Evolutionary conservation across 2,888 invertebrate species (phyloP), one percentile per base, ranked within the genome.

Genomic region (Orthosia gothica): DNA sequence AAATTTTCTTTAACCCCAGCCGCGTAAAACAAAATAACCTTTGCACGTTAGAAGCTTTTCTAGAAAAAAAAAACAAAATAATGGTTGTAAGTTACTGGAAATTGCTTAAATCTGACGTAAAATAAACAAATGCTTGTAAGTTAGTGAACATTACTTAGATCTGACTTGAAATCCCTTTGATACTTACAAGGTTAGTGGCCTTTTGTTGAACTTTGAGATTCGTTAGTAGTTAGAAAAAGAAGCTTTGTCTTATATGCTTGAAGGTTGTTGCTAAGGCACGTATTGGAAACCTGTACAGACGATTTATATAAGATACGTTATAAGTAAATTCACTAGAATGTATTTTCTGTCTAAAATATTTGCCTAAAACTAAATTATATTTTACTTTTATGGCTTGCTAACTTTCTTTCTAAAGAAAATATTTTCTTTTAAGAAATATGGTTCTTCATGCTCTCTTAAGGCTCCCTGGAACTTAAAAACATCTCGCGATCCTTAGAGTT

Each of bases 61-160:
- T 9, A 18, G 18, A 61, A 20, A 32, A 47, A 32, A 47, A 23
- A n/a, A 70, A 18, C 11, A 32, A 18, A 68, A 23, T 9, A 20
- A 7, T 16, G 12, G 3, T 70, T 15, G 45, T 54, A 32, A 54
- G 26, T 32, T 20, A 71, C 54, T 32, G 1, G n/a, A 62, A 54
- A 71, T 54, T 47, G 52, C 71, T 71, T 54, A 47, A 54, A 71
- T 54, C 20, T 54, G 47, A 47, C 71, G 54, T n/a, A 54, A 71
- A 61, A 62, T 62, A 62, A 50, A 72, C 50, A 70, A 58, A 45
- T 45, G 13, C 18, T 47, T 3, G 15, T 70, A 47, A 73, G 20
- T 61, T 70, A 61, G 15, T 13, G 5, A 32, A 26, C 18, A 7
- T 70, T 58, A 40, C 45, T 59, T 47, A 54, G 70, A 47, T 47